phyloP scores from a whole-genome alignment of 2,797 vertebrate species.

The Zalophus californianus region DNA sequence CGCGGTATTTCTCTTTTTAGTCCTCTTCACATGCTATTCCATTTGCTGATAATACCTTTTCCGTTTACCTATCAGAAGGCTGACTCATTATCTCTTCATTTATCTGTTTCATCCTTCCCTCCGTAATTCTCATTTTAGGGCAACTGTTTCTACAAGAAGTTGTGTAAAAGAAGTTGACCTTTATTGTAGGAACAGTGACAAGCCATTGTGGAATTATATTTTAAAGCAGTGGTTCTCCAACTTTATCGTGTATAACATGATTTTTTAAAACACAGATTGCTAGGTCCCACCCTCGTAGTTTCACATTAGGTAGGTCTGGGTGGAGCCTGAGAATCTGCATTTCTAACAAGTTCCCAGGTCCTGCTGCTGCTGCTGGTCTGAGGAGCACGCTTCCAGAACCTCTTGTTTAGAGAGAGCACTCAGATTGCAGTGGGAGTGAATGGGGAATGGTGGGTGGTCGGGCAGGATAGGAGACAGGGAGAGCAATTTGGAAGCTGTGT shows the following conservation, averaged over 20 bases:
- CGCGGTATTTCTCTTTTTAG: neutral
- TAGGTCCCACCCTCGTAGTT: neutral
- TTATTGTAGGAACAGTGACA: neutral
- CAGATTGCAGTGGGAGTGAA: neutral
- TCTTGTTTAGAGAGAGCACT: neutral
- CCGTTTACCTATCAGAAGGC: rapidly evolving
- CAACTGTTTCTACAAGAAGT: neutral
- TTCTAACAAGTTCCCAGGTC: neutral
- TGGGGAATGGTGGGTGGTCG: neutral
- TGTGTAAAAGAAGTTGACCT: neutral
- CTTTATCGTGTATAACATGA: neutral
- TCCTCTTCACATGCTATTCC: neutral
- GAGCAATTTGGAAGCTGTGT: neutral
- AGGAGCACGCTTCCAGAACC: neutral
- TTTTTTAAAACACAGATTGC: neutral
- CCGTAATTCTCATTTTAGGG: neutral
- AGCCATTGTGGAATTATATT: neutral
- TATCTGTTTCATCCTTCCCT: neutral
- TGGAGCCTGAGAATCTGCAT: neutral
- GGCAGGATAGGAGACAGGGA: neutral
- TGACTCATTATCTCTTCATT: neutral
- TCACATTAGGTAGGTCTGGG: neutral
- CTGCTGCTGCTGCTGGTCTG: neutral
- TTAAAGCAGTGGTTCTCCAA: neutral
- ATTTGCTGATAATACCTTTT: neutral